Conservation (phyloP, 2,113 vertebrate genomes). For the Labeo catla region DNA sequence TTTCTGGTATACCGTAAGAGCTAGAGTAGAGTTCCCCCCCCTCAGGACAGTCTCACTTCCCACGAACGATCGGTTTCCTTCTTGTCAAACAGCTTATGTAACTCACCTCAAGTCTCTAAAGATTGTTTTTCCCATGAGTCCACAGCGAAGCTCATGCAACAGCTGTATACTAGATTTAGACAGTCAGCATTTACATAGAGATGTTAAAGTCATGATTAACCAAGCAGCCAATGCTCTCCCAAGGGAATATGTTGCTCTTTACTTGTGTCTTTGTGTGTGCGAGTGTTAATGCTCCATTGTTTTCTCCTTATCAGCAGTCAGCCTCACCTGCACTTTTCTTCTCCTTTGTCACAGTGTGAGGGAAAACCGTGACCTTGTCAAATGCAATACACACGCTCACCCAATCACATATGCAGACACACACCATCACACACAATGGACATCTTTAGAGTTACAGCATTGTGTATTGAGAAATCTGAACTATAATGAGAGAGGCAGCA, state of each 20-base stretch:
- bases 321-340: conserved; percentile 20
- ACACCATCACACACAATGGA: neutral
- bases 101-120: conserved; percentile 8
- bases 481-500: neutral
- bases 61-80: neutral
- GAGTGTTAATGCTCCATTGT: conserved; percentile 5
- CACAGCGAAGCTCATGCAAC: conserved; percentile 17
- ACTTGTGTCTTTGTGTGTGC: neutral
- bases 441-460: neutral
- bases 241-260: neutral
- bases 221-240: neutral
- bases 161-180: neutral
- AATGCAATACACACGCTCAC: conserved; percentile 1
- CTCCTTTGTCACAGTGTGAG: conserved; percentile 17
- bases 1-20: neutral
- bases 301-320: conserved; percentile 7
- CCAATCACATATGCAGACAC: neutral
- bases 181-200: conserved; percentile 1
- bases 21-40: neutral
- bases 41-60: conserved; percentile 9
- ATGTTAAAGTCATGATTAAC: conserved; percentile 7
- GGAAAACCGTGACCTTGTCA: conserved; percentile 36
- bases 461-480: neutral
- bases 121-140: neutral
- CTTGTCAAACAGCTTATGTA: neutral